Base-by-base conservation (phyloP, 2,797 vertebrate genomes). In the Lycodopsis pacificus region DNA sequence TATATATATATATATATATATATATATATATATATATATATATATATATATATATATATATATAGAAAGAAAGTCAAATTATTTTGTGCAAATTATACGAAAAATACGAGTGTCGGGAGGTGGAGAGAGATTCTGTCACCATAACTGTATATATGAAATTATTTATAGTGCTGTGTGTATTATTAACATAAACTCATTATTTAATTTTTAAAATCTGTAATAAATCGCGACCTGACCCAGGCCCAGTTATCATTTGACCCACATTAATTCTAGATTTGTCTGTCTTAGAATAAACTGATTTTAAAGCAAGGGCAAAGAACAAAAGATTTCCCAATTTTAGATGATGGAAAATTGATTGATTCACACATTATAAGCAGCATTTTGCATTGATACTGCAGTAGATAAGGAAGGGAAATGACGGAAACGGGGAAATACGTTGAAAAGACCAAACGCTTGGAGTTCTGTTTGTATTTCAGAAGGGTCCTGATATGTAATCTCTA, bases 201-300 rank as follows among this genome's bases (percentile, higher is more conserved):
- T 56, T 1, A 0, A 30, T 56, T 3, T 56, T 30, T 30, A 2
- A 5, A 38, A 59, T 40, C 7, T n/a, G 25, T n/a, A 62, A 5
- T 25, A 62, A 8, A 62, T 40, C 20, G 1, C 11, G 30, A 15
- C 8, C 32, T 53, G 98, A 20, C 97, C 97, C 84, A 98, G 98
- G 97, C 99, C 96, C 13, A 13, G 0, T 36, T 17, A 7, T 14
- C 32, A 3, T 63, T 51, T 14, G 11, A 20, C 1, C 2, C 2
- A 19, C 4, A 15, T 36, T 46, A 36, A 3, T 0, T 30, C n/a
- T 10, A 27, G 5, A 17, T 34, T 13, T 22, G 7, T 56, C 5
- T 62, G 20, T 3, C 14, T 34, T 20, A 1, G 30, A 40, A 17
- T 42, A 10, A 34, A 58, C 3, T 1, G 5, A 19, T 69, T 36